Conservation (phyloP, 2,797 vertebrate species). For the Coendou prehensilis region DNA sequence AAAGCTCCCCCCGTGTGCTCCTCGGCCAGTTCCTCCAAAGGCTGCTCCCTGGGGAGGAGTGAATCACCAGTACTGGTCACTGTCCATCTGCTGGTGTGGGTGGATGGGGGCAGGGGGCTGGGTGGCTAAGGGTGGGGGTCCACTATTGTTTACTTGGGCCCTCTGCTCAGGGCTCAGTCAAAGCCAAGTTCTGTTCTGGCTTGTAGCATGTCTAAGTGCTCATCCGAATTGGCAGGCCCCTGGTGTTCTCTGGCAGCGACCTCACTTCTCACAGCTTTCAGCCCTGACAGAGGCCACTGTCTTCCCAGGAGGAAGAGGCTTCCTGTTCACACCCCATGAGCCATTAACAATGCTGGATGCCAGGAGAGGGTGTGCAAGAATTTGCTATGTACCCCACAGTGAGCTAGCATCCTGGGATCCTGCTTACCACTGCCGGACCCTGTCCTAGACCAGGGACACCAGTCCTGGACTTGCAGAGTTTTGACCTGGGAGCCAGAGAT, state of each 20-base stretch:
- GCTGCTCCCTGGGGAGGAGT: not conserved
- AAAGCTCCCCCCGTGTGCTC: not conserved
- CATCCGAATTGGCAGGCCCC: not conserved
- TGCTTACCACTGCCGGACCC: rapidly evolving
- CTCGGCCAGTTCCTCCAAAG: slow-evolving; percentile 42
- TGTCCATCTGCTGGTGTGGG: not conserved
- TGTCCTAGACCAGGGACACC: not conserved
- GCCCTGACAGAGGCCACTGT: slow-evolving; percentile 6
- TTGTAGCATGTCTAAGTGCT: not conserved
- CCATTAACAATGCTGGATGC: not conserved
- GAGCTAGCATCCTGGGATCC: not conserved
- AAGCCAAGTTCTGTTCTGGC: slow-evolving; percentile 28
- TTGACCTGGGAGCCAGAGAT: not conserved
- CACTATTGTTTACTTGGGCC: slow-evolving; percentile 71
- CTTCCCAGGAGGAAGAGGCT: not conserved
- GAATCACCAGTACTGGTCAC: slow-evolving; percentile 17
- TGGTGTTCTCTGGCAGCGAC: slow-evolving; percentile 40
- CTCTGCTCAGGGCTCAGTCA: not conserved
- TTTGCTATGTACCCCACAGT: rapidly evolving
- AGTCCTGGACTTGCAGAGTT: not conserved
- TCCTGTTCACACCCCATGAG: not conserved
- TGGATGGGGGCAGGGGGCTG: not conserved
- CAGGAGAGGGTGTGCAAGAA: not conserved
- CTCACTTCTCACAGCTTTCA: slow-evolving; percentile 36
- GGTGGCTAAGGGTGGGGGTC: not conserved